Conservation (phyloP, 2,113 vertebrate genomes). For the Hemicordylus capensis region DNA sequence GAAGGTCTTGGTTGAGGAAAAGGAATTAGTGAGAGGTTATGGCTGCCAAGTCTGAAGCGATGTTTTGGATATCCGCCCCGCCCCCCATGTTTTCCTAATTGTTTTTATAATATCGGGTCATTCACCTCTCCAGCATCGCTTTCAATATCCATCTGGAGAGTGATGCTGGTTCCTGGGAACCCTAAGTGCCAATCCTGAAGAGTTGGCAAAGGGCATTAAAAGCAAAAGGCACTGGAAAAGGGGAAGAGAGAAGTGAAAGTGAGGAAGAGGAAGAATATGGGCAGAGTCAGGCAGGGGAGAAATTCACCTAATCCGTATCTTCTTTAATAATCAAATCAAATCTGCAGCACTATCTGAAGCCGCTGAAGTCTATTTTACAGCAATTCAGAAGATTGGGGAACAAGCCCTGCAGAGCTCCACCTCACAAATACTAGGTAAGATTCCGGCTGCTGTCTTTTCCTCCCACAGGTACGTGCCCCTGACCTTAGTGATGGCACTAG, state of each 20-base stretch:
- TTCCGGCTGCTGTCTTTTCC: accelerated
- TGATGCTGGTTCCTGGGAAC: no score
- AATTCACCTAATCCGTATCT: no score
- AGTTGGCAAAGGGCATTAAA: no score
- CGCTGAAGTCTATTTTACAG: slow-evolving; percentile 89
- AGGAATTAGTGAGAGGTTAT: accelerated
- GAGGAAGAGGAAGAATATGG: not conserved
- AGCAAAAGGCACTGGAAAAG: no score
- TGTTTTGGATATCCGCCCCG: no score
- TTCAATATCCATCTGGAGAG: no score
- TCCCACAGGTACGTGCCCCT: not conserved
- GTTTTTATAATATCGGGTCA: no score
- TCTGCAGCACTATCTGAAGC: slow-evolving; percentile 82
- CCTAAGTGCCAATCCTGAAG: no score
- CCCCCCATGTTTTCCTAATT: no score
- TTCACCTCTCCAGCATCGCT: no score
- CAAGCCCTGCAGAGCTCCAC: slow-evolving; percentile 85
- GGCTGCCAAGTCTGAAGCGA: not conserved
- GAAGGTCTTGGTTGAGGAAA: not conserved
- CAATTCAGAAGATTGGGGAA: slow-evolving; percentile 89
- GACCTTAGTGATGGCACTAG: not conserved
- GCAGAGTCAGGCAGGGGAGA: not conserved
- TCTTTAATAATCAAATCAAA: not conserved
- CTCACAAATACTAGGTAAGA: slow-evolving; percentile 87
- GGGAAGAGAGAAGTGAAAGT: not conserved